Conservation (phyloP, 1,140 invertebrate species). For the Pseudomyrmex pallidus region DNA sequence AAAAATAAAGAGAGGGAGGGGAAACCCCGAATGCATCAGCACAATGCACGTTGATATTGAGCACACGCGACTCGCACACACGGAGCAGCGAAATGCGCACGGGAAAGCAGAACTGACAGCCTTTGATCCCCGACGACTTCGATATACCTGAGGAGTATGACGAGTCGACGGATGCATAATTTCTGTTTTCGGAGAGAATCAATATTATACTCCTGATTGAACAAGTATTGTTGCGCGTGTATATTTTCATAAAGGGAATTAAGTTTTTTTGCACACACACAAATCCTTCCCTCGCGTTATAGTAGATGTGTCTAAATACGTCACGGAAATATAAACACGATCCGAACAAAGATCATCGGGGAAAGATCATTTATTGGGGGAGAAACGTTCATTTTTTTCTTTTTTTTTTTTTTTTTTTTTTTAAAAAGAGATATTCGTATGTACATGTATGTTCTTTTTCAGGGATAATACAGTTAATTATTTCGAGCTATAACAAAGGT, state of each 20-base stretch:
- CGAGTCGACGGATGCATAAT: conserved; percentile 50
- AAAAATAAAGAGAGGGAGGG: conserved; percentile 11
- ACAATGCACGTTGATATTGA: conserved; percentile 78
- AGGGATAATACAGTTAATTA: background rate
- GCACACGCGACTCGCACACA: conserved; percentile 64
- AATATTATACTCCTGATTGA: conserved; percentile 24
- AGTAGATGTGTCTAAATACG: background rate
- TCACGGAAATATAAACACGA: too few relatives aligned
- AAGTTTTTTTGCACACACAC: background rate
- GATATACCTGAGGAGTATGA: conserved; percentile 49
- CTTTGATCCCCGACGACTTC: conserved; percentile 57
- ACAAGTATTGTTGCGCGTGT: background rate
- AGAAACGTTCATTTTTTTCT: too few relatives aligned
- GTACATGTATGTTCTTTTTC: background rate
- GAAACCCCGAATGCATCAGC: conserved; percentile 60
- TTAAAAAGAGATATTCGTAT: background rate
- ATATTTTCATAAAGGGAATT: background rate
- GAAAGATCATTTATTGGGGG: too few relatives aligned
- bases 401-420: too few relatives aligned
- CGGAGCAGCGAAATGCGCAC: conserved; percentile 69
- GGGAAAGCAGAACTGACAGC: conserved; percentile 58
- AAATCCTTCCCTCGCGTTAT: too few relatives aligned
- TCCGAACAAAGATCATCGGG: too few relatives aligned
- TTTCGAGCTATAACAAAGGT: background rate
- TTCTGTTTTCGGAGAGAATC: conserved; percentile 17